A percentile compares a stretch with the other conserved stretches of the same genome.
Conservation (phyloP, 1,140 invertebrate genomes). For the Bombus waltoni region DNA sequence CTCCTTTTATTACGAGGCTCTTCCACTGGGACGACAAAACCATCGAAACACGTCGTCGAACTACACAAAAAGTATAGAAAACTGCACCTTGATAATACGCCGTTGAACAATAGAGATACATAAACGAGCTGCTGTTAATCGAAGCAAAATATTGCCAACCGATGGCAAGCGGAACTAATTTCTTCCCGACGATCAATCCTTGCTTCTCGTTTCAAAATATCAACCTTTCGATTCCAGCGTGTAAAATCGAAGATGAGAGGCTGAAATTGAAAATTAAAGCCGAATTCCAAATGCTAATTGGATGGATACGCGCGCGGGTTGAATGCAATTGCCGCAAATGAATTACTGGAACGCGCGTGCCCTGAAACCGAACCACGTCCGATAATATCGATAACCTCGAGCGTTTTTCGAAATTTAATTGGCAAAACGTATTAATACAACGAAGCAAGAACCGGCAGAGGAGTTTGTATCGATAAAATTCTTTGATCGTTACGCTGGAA, state of each 20-base stretch:
- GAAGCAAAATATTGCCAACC: background rate
- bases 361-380: background rate
- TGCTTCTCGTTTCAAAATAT: background rate
- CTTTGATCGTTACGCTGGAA: background rate
- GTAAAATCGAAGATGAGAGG: background rate
- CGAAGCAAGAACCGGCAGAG: background rate
- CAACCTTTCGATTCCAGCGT: background rate
- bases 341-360: background rate
- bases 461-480: conserved; percentile 1
- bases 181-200: background rate
- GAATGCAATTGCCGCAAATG: background rate
- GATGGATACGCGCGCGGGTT: background rate
- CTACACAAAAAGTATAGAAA: background rate
- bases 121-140: background rate
- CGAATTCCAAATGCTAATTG: conserved; percentile 2
- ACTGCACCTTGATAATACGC: conserved; percentile 5
- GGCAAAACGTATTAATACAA: background rate
- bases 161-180: background rate
- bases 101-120: conserved; percentile 6
- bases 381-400: background rate
- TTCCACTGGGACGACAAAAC: background rate
- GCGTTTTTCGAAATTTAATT: conserved; percentile 2
- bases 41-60: background rate
- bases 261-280: background rate
- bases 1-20: background rate